Conservation (phyloP, 2,113 vertebrate species). For the Oxygymnocypris stewartii region DNA sequence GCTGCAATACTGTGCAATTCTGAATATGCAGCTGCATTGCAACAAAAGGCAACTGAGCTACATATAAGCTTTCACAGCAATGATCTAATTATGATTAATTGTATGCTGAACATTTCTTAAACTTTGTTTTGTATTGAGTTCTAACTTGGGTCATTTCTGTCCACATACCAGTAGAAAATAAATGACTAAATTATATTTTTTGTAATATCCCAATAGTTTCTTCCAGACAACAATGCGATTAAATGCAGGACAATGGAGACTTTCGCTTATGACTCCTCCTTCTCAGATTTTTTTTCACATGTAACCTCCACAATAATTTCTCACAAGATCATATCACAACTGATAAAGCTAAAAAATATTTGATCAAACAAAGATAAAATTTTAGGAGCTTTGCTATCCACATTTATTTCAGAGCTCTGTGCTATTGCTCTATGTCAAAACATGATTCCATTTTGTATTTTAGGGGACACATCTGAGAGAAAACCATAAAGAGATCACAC, state of each 20-base stretch:
- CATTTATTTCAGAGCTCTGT: background rate
- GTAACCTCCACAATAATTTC: background rate
- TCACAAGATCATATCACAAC: background rate
- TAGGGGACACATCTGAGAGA: background rate
- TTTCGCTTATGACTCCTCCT: background rate
- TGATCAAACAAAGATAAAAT: background rate
- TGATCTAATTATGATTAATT: background rate
- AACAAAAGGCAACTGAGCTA: constrained; percentile 1
- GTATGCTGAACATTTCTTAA: background rate
- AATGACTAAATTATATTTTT: background rate
- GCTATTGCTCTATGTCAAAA: background rate
- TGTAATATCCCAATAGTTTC: background rate
- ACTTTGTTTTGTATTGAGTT: background rate
- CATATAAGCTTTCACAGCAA: background rate
- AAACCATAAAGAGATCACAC: background rate
- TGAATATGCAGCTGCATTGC: background rate
- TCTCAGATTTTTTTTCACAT: background rate
- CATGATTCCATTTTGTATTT: background rate
- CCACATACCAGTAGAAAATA: background rate
- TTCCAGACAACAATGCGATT: background rate
- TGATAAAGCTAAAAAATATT: background rate
- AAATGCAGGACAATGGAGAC: background rate
- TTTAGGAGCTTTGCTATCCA: background rate
- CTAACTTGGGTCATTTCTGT: constrained; percentile 2
- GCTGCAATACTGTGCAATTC: constrained; percentile 22